Evolutionary conservation across 2,888 invertebrate species (phyloP).

Genomic region (Platerodrilus igneus): DNA sequence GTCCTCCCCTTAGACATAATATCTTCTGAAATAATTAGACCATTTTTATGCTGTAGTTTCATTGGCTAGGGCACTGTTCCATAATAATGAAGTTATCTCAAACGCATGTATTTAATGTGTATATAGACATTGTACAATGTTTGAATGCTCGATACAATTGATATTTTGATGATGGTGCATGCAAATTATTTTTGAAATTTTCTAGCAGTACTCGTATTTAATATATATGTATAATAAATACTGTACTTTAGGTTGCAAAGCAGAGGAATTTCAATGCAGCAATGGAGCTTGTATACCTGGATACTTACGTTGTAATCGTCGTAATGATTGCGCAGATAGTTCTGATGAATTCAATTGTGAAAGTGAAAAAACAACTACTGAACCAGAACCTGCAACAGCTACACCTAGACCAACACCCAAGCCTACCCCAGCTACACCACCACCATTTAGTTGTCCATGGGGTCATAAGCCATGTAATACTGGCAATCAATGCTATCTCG

Average conservation of each 20-base stretch:
- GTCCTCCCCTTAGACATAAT: no score
- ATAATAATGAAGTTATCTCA: no score
- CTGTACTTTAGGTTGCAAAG: constrained; percentile 59
- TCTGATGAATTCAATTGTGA: constrained; percentile 55
- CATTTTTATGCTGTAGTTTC: no score
- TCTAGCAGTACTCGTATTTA: constrained; percentile 2
- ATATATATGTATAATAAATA: no score
- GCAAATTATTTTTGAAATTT: background rate
- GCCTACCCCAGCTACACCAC: constrained; percentile 13
- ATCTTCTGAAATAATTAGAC: no score
- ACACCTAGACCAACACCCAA: constrained; percentile 16
- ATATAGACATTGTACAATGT: no score
- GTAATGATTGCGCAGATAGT: constrained; percentile 53
- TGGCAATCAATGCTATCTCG: constrained; percentile 50
- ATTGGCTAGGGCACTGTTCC: no score
- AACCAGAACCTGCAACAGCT: constrained; percentile 16
- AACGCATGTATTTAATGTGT: no score
- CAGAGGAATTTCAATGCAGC: constrained; percentile 63
- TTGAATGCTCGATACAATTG: no score
- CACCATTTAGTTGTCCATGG: constrained; percentile 40
- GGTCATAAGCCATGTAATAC: constrained; percentile 48
- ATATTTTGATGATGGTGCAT: no score
- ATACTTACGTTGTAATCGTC: constrained; percentile 46
- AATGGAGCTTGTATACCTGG: constrained; percentile 58
- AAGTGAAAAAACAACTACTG: constrained; percentile 34